Evolutionary conservation across 2,888 invertebrate genomes (phyloP).

Genomic region (Protula sp.): DNA sequence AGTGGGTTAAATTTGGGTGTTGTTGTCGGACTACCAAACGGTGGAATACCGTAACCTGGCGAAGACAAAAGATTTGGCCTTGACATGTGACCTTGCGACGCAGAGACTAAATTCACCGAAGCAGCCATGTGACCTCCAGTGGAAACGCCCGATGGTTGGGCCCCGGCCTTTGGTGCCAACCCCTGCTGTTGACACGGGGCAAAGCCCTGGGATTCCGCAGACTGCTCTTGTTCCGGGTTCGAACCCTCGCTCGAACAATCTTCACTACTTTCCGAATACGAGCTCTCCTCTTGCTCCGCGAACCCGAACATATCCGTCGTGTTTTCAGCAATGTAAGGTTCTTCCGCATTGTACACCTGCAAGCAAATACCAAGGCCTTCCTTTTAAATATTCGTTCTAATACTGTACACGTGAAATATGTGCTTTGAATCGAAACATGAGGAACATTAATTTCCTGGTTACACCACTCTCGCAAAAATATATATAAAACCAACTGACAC

Average conservation of each 20-base stretch:
- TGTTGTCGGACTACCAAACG: neutral
- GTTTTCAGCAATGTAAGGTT: constrained; percentile 32
- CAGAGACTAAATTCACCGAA: neutral
- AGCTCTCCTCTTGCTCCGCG: constrained; percentile 50
- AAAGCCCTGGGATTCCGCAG: neutral
- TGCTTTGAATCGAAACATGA: too few relatives aligned
- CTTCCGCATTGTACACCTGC: constrained; percentile 45
- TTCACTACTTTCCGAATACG: constrained; percentile 51
- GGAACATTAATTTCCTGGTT: too few relatives aligned
- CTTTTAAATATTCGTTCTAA: too few relatives aligned
- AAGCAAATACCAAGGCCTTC: too few relatives aligned
- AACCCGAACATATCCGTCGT: constrained; percentile 36
- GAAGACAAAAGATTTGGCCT: too few relatives aligned
- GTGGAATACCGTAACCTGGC: neutral
- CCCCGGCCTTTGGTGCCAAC: neutral
- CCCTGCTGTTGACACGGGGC: constrained; percentile 1
- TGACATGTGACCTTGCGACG: neutral
- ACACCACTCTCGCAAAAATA: too few relatives aligned
- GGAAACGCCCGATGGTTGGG: neutral
- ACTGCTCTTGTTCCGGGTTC: neutral
- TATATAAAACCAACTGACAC: neutral
- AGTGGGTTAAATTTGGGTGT: neutral
- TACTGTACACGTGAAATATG: neutral
- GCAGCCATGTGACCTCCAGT: neutral
- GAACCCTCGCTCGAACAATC: constrained; percentile 46